These are phyloP conservation scores for Rhopilema esculentum DNA, from an alignment of 30 jellyfish, hydroid and myxozoan genomes.

Conservation along the genomic window DNA sequence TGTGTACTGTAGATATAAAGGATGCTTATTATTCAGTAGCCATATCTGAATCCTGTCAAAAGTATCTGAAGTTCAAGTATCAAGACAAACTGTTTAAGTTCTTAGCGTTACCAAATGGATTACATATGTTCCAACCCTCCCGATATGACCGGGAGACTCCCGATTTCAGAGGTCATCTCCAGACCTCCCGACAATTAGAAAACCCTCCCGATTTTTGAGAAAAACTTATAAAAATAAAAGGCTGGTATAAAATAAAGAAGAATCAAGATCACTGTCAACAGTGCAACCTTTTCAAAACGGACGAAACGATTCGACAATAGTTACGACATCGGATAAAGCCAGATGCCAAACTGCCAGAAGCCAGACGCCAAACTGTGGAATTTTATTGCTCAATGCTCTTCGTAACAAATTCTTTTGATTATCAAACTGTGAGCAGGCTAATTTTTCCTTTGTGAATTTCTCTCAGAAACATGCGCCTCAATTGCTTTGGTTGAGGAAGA, in stretches of 20 bases:
- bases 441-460: constrained; percentile 28
- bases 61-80: no score
- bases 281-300: constrained; percentile 42
- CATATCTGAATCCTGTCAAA: no score
- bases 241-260: constrained; percentile 15
- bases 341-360: constrained; percentile 43
- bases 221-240: neutral
- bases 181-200: neutral
- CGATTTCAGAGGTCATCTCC: neutral
- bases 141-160: neutral
- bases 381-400: constrained; percentile 37
- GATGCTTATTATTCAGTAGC: no score
- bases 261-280: constrained; percentile 51
- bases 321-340: constrained; percentile 48
- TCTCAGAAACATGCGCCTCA: constrained; percentile 42
- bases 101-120: no score
- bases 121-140: neutral
- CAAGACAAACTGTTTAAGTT: no score
- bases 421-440: constrained; percentile 47
- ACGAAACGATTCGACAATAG: constrained; percentile 38
- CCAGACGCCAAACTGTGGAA: constrained; percentile 49
- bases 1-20: no score
- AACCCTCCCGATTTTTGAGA: neutral
- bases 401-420: constrained; percentile 38
- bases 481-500: constrained; percentile 53